Percentiles rank a stretch among this genome's conserved stretches.
phyloP scores from a whole-genome alignment of 2,888 invertebrate species.

The Acleris emargana region DNA sequence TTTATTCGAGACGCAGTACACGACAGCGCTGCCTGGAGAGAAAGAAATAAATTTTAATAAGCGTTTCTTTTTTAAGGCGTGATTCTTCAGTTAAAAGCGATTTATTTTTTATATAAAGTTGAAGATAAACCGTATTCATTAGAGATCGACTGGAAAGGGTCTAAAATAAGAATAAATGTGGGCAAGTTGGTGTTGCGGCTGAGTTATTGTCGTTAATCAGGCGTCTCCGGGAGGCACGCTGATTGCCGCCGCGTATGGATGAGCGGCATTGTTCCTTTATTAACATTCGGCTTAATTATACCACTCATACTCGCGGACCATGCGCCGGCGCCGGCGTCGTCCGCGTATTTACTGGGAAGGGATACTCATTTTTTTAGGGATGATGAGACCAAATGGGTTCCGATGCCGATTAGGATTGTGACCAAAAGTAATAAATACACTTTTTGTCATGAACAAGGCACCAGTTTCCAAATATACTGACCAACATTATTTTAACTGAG shows the following conservation, averaged over 20 bases:
- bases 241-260: constrained; percentile 61
- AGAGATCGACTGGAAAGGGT: constrained; percentile 82
- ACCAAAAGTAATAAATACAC: constrained; percentile 21
- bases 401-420: constrained; percentile 24
- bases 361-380: constrained; percentile 30
- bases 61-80: constrained; percentile 84
- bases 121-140: constrained; percentile 83
- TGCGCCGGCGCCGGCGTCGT: constrained; percentile 19
- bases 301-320: constrained; percentile 49
- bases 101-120: constrained; percentile 83
- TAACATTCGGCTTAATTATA: constrained; percentile 66
- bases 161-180: constrained; percentile 79
- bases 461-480: background rate
- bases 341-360: constrained; percentile 31
- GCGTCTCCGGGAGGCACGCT: constrained; percentile 67
- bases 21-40: constrained; percentile 80
- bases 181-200: constrained; percentile 75
- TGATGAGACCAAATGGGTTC: constrained; percentile 26
- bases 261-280: constrained; percentile 67
- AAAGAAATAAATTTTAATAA: constrained; percentile 84
- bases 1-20: constrained; percentile 81
- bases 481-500: constrained; percentile 7
- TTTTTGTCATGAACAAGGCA: constrained; percentile 6
- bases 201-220: constrained; percentile 82
- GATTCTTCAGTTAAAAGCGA: constrained; percentile 84